Evolutionary conservation across 2,113 vertebrate genomes (phyloP).

Genomic region (Greenwoodochromis staneri): DNA sequence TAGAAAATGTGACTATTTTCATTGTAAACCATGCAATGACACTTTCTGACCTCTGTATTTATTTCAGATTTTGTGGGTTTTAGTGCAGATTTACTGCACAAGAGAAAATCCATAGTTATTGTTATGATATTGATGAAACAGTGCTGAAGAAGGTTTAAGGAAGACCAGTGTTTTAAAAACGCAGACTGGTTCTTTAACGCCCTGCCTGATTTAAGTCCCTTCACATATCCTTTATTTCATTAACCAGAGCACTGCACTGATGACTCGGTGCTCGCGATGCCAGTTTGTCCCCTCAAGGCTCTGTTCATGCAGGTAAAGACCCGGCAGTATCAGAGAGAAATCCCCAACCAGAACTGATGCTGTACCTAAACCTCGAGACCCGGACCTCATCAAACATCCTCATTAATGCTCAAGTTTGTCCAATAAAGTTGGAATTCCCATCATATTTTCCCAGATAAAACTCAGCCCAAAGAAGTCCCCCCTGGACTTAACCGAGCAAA

Average conservation of each 20-base stretch:
- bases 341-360: not conserved
- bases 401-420: not conserved
- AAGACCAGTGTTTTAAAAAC: not conserved
- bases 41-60: not conserved
- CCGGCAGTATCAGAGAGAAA: not conserved
- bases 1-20: not conserved
- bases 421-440: not conserved
- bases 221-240: not conserved
- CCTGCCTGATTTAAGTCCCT: not conserved
- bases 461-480: not conserved
- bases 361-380: not conserved
- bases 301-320: not conserved
- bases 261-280: fast-evolving
- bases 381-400: not conserved
- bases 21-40: not conserved
- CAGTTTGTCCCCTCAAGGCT: not conserved
- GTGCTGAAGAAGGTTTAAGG: not conserved
- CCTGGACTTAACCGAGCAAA: not conserved
- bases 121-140: not conserved
- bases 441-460: not conserved
- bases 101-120: fast-evolving
- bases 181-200: not conserved
- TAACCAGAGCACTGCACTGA: not conserved
- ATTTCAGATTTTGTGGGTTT: not conserved
- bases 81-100: not conserved